Conservation (phyloP, 2,888 invertebrate species). For the Platerodrilus igneus region DNA sequence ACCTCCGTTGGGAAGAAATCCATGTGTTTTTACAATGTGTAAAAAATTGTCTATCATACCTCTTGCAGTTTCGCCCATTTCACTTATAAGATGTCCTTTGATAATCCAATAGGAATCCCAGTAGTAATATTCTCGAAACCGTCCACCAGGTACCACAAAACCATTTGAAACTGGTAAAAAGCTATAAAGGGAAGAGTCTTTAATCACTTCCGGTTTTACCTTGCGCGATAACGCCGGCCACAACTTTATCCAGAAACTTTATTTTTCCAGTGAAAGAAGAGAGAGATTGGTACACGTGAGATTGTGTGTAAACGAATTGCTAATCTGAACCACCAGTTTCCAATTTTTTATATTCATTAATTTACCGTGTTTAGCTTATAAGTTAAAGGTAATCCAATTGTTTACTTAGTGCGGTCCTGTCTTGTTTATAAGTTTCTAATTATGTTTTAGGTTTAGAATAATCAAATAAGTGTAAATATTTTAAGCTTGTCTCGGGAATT, state of each 20-base stretch:
- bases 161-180: slow-evolving; percentile 48
- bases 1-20: slow-evolving; percentile 77
- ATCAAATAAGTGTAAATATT: no score
- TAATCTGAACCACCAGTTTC: no score
- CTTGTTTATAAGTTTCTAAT: no score
- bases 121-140: slow-evolving; percentile 74
- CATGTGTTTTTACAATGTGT: slow-evolving; percentile 60
- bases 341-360: no score
- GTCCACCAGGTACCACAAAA: slow-evolving; percentile 66
- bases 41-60: slow-evolving; percentile 77
- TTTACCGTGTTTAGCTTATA: no score
- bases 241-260: slow-evolving; percentile 54
- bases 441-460: no score
- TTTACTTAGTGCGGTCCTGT: no score
- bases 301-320: no score
- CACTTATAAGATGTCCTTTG: slow-evolving; percentile 70
- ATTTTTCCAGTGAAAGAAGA: no score
- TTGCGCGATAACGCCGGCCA: slow-evolving; percentile 62
- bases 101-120: slow-evolving; percentile 89
- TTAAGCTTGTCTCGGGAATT: no score
- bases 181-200: slow-evolving; percentile 47
- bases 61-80: slow-evolving; percentile 67
- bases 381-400: no score
- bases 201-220: slow-evolving; percentile 54
- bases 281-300: no score